Base-by-base conservation (phyloP, 2,888 invertebrate genomes). In the Amiota minor region DNA sequence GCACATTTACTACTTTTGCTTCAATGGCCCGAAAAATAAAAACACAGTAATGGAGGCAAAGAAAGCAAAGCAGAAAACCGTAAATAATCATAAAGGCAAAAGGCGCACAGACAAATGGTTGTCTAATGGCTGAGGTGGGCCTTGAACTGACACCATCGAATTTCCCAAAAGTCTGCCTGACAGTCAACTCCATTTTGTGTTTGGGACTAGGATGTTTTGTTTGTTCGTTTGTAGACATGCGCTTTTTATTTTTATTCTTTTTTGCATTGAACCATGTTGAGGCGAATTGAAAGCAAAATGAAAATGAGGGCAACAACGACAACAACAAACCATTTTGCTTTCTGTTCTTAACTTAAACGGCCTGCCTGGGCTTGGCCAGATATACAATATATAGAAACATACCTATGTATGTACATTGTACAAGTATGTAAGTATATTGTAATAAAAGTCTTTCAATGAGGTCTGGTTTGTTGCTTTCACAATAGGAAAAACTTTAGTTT, bases 61-160 rank as follows among this genome's bases (percentile, higher is more conserved):
- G 23, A 59, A 59, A 35, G 62, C n/a, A 35, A 62, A 35, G 45
- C 62, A 35, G 16, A 45, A 62, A 62, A 20, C 23, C 23, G 62
- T 35, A 45, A 62, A 45, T 35, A 62, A 62, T 62, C 62, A 62
- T 62, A 62, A 62, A 62, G 62, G 62, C 62, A 62, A 62, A 62
- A 62, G 62, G 62, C 62, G 62, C 62, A 62, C 62, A 62, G 62
- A 62, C 62, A 62, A 62, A 62, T 62, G 62, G 45, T 16, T 14
- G 62, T 62, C 62, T 62, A 62, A 62, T 62, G 62, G 62, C 62
- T 62, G 45, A 62, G 62, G 62, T 62, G 62, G 62, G 62, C 35
- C 45, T 59, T 59, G 16, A 20, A 16, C 23, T 4, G 59, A 18
- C 20, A 16, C 20, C 9, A 50, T n/a, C 11, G 53, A 50, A n/a